Evolutionary conservation across 1,140 invertebrate species (phyloP), one percentile per base, ranked within the genome.

Genomic region (Thaumetopoea pityocampa): DNA sequence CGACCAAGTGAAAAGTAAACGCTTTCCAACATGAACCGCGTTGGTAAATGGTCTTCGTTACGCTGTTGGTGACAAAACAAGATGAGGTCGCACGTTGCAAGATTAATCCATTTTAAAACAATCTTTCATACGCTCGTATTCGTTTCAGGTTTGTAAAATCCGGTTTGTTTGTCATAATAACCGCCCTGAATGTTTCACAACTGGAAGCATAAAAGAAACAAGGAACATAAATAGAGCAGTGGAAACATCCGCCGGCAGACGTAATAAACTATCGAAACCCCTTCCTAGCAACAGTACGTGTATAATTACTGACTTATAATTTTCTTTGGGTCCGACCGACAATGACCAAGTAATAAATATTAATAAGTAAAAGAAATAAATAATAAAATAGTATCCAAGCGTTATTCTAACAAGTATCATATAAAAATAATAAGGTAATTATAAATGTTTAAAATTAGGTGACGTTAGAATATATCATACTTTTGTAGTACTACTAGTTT

Each of bases 231-330:
- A 67, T 64, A 67, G 59, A 57, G 67, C 38, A 65, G 59, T 59
- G 60, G 67, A 63, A 68, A 68, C 69, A 73, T 77, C 72, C 76
- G 70, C 60, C 53, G 43, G 52, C 56, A 59, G 62, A 65, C 38
- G 67, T 61, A 73, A 77, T 72, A 76, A 72, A 73, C 71, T 73
- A 72, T 73, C 63, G 71, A 64, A 65, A 40, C 58, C 56, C 57
- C 55, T 53, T 59, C 61, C 43, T 43, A 49, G 48, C 61, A 59
- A 38, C 53, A 33, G 51, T 45, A 40, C 53, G 44, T n/a, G 58
- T 47, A 61, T 64, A 70, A 70, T 70, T 69, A 66, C 57, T 22
- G 47, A 32, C 18, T 26, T 34, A 38, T 54, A 56, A 67, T 63
- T 61, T 30, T 54, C 35, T 57, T 53, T 54, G 40, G 30, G 17